phyloP scores from a whole-genome alignment of 1,140 invertebrate species.

The Neuroterus valhalla region DNA sequence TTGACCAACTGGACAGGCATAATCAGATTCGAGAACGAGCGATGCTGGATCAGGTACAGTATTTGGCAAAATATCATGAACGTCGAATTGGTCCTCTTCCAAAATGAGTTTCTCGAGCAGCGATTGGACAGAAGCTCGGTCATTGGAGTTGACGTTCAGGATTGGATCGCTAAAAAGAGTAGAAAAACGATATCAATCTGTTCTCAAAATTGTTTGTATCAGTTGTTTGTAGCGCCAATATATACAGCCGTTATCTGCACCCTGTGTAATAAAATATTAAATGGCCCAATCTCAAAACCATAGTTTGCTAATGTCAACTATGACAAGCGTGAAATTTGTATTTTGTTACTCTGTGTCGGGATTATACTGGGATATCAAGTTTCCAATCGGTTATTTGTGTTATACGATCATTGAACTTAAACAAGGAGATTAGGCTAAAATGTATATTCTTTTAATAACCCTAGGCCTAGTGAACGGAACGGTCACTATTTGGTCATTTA shows the following conservation, averaged over 20 bases:
- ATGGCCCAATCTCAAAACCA: constrained; percentile 6
- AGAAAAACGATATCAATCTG: constrained; percentile 7
- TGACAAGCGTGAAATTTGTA: constrained; percentile 16
- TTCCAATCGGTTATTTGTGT: too few relatives aligned
- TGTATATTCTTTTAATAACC: too few relatives aligned
- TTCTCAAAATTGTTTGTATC: not conserved
- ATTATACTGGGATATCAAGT: too few relatives aligned
- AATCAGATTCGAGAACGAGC: constrained; percentile 89
- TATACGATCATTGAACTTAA: too few relatives aligned
- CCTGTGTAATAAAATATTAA: not conserved
- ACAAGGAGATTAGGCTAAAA: too few relatives aligned
- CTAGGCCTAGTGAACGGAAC: too few relatives aligned
- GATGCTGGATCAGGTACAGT: constrained; percentile 95
- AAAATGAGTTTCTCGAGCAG: constrained; percentile 91
- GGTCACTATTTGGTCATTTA: too few relatives aligned
- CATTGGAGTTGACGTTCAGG: constrained; percentile 88
- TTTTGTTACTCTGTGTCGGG: not conserved
- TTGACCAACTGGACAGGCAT: constrained; percentile 93
- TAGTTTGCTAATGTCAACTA: not conserved
- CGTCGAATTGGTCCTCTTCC: constrained; percentile 94
- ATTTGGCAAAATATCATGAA: constrained; percentile 94
- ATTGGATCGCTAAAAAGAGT: constrained; percentile 87
- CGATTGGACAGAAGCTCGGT: constrained; percentile 87
- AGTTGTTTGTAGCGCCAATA: constrained; percentile 47
- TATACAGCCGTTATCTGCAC: constrained; percentile 62